phyloP scores from a whole-genome alignment of 2,113 vertebrate species.

The Bos taurus region ARS-UCD2.0 NC_037330.1:27383501-27384000 shows the following conservation, averaged over 20 bases:
- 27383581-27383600: background rate
- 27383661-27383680: background rate
- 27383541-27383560: background rate
- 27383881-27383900: background rate
- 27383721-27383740: background rate
- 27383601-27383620: background rate
- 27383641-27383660: background rate
- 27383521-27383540: background rate
- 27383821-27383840: too few relatives aligned
- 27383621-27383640: background rate
- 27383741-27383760: background rate
- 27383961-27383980: background rate
- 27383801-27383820: background rate
- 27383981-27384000: background rate
- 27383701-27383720: background rate
- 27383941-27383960: background rate
- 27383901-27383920: background rate
- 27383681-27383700: background rate
- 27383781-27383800: background rate
- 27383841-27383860: background rate
- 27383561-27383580: background rate
- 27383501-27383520: background rate
- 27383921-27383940: background rate
- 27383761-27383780: background rate
- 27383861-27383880: background rate